Evolutionary conservation across 1,140 invertebrate species (phyloP).

Genomic region (Polypedilum pembai): DNA sequence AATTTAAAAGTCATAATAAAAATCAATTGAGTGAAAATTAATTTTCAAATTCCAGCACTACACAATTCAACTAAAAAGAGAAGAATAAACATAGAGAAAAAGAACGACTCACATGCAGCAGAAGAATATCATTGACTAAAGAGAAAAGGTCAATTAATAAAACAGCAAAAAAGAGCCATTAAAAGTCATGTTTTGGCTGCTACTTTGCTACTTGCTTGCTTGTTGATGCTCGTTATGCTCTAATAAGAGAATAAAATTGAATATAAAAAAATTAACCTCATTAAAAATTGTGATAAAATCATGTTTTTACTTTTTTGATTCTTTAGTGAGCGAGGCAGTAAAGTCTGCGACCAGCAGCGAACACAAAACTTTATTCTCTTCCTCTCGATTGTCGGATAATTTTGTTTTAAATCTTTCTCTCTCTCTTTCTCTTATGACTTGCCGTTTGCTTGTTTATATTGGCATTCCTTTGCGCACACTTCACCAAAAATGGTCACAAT

Average conservation of each 20-base stretch:
- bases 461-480: background rate
- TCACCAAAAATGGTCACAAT: slow-evolving; percentile 22
- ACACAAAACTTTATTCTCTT: background rate
- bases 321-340: too few relatives aligned
- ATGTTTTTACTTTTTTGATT: background rate
- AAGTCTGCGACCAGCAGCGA: background rate
- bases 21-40: background rate
- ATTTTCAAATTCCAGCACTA: background rate
- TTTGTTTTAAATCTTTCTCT: background rate
- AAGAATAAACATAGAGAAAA: too few relatives aligned
- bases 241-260: too few relatives aligned
- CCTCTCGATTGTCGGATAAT: background rate
- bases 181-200: background rate
- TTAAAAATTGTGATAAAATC: slow-evolving; percentile 28
- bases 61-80: too few relatives aligned
- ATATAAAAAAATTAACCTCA: slow-evolving; percentile 21
- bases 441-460: background rate
- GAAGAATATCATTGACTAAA: background rate
- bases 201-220: too few relatives aligned
- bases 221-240: too few relatives aligned
- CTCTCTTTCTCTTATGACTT: background rate
- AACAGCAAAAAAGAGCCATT: background rate
- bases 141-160: slow-evolving; percentile 19
- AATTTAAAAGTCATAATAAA: background rate
- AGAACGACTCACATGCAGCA: too few relatives aligned